Percentiles rank a stretch among this genome's conserved stretches.
Conservation (phyloP, 2,797 vertebrate species). For the Dromococcyx pavoninus region DNA sequence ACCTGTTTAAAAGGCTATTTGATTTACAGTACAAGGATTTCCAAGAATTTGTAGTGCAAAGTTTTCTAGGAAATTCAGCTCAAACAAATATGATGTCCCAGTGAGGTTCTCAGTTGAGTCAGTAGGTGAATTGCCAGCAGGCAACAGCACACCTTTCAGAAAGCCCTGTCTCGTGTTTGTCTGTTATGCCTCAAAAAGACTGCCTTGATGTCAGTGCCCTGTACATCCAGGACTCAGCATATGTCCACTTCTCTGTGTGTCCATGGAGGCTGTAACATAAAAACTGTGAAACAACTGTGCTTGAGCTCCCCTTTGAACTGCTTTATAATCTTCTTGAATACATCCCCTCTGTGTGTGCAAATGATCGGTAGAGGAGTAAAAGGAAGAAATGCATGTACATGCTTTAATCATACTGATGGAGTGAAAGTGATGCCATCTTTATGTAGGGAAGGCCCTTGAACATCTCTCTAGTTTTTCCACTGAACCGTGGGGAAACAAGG, state of each 20-base stretch:
- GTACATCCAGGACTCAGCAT: background rate
- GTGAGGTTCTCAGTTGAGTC: background rate
- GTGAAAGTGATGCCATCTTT: background rate
- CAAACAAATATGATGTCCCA: background rate
- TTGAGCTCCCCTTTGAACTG: background rate
- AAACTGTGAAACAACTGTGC: background rate
- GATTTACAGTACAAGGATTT: background rate
- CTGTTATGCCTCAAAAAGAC: background rate
- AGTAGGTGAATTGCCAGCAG: background rate
- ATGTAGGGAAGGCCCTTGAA: background rate
- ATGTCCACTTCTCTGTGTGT: fast-evolving
- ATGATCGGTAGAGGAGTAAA: background rate
- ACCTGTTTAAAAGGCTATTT: background rate
- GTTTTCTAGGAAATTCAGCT: background rate
- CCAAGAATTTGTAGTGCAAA: background rate
- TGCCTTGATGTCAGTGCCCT: background rate
- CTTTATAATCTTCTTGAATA: background rate
- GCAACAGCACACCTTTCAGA: background rate
- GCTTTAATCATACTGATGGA: background rate
- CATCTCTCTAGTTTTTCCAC: background rate
- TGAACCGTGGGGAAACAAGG: background rate
- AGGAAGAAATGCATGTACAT: fast-evolving
- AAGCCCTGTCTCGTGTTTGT: background rate
- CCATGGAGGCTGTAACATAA: background rate
- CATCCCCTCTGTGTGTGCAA: background rate